Base-by-base conservation (phyloP, 2,797 vertebrate genomes). In the Syngnathus acus region DNA sequence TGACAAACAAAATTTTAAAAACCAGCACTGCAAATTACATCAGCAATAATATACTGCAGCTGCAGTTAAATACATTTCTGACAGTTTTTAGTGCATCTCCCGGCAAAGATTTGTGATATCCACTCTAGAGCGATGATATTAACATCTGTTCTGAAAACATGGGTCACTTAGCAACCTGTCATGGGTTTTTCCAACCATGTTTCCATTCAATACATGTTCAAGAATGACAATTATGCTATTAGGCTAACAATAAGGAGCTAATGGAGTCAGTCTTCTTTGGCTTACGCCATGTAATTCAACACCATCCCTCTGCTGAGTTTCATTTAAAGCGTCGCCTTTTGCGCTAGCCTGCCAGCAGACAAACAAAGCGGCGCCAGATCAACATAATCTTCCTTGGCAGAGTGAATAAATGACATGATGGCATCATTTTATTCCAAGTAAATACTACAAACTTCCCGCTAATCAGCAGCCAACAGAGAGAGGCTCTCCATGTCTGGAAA, bases 341-440 rank as follows among this genome's bases (percentile, higher is more conserved):
- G 3, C 23, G 51, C 21, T 21, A 32, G 17, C 26, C 26, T 37
- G 54, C 26, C 54, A 57, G 54, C 54, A 57, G 26, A 16, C 26
- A 32, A 57, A 32, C 54, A 57, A 57, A 57, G 26, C 54, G 26
- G 37, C 26, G 26, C 26, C 54, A 57, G 13, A 57, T 37, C 16
- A 57, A 17, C 54, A 37, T 57, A 57, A 57, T 57, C 54, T 16
- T 32, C 54, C 26, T 54, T 57, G 54, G 54, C 54, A 37, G 26
- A 57, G 54, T 37, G 26, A 16, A 17, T 14, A 57, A 57, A 32
- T 37, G 54, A 37, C 26, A 57, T 37, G 21, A 57, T 32, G 26
- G 26, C 14, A 16, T 57, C 26, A 32, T 32, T 32, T 57, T 37
- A 21, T 19, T 51, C 50, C 50, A 51, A 51, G n/a, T 32, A 17